Percentiles rank a stretch among this genome's conserved stretches.
These are phyloP conservation scores for Odocoileus virginianus DNA, from an alignment of 2,113 vertebrate species.

Conservation along the genomic window DNA sequence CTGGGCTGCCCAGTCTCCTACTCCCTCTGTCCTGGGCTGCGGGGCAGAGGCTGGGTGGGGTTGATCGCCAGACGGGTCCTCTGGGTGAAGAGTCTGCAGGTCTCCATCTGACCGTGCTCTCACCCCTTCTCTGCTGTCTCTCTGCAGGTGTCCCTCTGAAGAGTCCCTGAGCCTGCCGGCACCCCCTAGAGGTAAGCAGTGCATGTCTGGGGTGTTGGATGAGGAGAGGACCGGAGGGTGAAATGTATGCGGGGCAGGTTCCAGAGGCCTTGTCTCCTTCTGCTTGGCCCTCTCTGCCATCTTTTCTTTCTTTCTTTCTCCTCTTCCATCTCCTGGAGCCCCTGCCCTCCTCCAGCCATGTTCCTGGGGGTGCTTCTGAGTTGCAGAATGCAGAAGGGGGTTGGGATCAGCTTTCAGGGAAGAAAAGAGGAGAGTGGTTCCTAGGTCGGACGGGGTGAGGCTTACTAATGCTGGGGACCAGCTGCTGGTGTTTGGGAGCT, in stretches of 20 bases:
- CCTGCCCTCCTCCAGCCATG: not conserved
- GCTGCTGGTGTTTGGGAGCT: not conserved
- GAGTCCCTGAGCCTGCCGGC: not conserved
- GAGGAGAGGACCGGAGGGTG: accelerated
- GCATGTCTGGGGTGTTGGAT: not conserved
- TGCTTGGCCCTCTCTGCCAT: not conserved
- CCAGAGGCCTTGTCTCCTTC: not conserved
- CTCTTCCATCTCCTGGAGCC: not conserved
- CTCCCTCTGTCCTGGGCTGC: not conserved
- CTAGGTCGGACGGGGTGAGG: not conserved
- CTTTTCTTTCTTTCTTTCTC: not conserved
- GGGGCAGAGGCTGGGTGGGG: not conserved
- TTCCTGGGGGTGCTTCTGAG: not conserved
- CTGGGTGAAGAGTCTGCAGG: not conserved
- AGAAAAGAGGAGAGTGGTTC: not conserved
- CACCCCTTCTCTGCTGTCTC: not conserved
- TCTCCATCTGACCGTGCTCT: not conserved
- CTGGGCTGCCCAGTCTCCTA: not conserved
- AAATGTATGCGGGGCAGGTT: accelerated
- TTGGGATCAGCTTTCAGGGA: not conserved
- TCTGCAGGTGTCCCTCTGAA: not conserved
- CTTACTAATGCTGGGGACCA: not conserved
- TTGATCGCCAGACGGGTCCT: not conserved
- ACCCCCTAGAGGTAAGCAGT: not conserved
- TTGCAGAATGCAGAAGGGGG: not conserved